These are phyloP conservation scores for Rhagophthalmus giganteus DNA, from an alignment of 2,888 invertebrate species.

Conservation along the genomic window DNA sequence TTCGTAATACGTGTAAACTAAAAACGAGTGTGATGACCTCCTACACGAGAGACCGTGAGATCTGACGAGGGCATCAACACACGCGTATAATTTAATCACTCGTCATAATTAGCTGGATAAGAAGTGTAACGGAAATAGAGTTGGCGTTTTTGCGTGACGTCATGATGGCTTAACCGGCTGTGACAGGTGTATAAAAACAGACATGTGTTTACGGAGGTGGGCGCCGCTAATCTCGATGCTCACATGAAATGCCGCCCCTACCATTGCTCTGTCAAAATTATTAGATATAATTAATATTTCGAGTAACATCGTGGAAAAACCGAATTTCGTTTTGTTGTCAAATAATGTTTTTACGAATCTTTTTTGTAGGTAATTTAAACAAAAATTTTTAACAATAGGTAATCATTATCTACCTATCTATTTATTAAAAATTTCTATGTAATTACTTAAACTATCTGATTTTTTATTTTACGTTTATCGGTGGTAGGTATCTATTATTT, in stretches of 20 bases:
- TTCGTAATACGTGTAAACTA: background rate
- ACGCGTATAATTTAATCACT: constrained; percentile 35
- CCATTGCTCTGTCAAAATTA: too few relatives aligned
- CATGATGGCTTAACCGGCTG: constrained; percentile 23
- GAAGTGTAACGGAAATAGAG: constrained; percentile 33
- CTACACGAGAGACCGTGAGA: constrained; percentile 34
- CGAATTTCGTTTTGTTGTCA: too few relatives aligned
- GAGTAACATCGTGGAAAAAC: too few relatives aligned
- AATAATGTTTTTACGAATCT: too few relatives aligned
- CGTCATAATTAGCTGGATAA: constrained; percentile 31
- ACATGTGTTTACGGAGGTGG: constrained; percentile 29
- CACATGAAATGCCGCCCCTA: constrained; percentile 1
- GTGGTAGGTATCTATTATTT: too few relatives aligned
- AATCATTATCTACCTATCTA: too few relatives aligned
- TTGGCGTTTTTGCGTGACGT: constrained; percentile 29
- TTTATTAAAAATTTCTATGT: too few relatives aligned
- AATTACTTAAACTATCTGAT: too few relatives aligned
- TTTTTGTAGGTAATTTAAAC: too few relatives aligned
- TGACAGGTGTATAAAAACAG: constrained; percentile 33
- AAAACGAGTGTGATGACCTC: constrained; percentile 36
- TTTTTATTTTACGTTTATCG: too few relatives aligned
- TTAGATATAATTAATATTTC: too few relatives aligned
- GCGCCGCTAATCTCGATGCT: constrained; percentile 12
- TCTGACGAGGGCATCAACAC: constrained; percentile 32
- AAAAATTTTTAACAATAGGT: too few relatives aligned